Conservation (phyloP, 2,888 invertebrate genomes). For the Pristionchus arcanus region DNA sequence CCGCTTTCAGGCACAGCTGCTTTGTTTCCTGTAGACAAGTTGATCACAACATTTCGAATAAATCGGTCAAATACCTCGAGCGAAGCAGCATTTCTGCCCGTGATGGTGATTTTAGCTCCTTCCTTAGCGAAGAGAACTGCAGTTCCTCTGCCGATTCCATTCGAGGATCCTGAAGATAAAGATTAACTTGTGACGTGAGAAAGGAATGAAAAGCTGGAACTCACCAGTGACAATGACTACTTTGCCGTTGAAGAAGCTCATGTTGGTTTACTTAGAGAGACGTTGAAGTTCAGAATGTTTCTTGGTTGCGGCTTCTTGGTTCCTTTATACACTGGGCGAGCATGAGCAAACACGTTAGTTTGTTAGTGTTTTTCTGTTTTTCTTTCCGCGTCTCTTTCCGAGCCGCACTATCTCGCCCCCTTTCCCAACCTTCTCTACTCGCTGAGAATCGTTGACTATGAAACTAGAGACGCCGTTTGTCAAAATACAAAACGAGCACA, state of each 20-base stretch:
- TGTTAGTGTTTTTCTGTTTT: not conserved
- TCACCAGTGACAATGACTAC: not conserved
- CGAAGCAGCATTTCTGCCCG: not conserved
- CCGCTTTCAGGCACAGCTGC: not conserved
- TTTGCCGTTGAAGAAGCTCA: not conserved
- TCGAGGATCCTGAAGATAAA: not conserved
- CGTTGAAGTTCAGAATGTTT: not conserved
- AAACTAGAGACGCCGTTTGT: not conserved
- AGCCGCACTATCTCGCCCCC: not conserved
- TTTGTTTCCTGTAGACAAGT: not conserved
- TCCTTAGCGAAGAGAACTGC: conserved; percentile 11
- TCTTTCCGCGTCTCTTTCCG: not conserved
- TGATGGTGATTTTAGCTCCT: conserved; percentile 3
- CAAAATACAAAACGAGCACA: not conserved
- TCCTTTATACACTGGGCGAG: not conserved
- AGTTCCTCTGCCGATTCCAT: conserved; percentile 20
- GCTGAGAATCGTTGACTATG: not conserved
- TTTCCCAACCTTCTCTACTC: not conserved
- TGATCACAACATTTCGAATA: not conserved
- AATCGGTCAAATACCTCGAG: not conserved
- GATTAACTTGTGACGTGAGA: not conserved
- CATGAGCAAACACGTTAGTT: not conserved
- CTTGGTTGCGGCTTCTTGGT: not conserved
- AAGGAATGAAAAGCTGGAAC: not conserved
- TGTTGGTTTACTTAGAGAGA: not conserved